Base-by-base conservation (phyloP, 2,888 invertebrate genomes). In the Meiosimyza platycephala region DNA sequence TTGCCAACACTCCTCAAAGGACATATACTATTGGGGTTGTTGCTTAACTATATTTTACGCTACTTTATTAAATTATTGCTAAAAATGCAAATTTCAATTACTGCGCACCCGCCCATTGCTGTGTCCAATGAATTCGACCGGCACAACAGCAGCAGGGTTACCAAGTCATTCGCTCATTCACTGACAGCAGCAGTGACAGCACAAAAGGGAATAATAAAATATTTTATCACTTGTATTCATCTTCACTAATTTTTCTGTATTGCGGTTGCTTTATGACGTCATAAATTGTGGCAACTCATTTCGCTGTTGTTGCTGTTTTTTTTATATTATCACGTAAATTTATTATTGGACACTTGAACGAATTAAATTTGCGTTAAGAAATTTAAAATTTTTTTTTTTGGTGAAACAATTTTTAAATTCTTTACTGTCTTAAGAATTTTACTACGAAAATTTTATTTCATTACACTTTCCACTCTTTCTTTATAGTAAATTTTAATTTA, bases 51-150 rank as follows among this genome's bases (percentile, higher is more conserved):
- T 9, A 40, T 40, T 40, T 40, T 40, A 40, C 9, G 40, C 40
- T 13, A 28, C 65, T 65, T 65, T 52, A 52, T 65, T 65, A 52
- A 52, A 65, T 65, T 28, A n/a, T 15, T 40, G 40, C 50, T 65
- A 52, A 67, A 60, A 66, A 67, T 67, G 33, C 50, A 15, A 72
- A 72, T 60, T 72, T 72, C 71, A 71, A 71, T 71, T 71, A 64
- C 57, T 62, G 28, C 33, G 18, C 51, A 52, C 52, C 50, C 51
- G 47, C 22, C 47, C 16, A 68, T 15, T 68, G 57, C 48, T 50
- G 57, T 54, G 51, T 11, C 55, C 28, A 22, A 51, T 48, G 33
- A 12, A 6, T 15, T 18, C 62, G 60, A 18, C 18, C 13, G 9
- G 22, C 2, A 22, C 22, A 22, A 22, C 22, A 22, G 22, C 22